Conservation (phyloP, 2,888 invertebrate genomes). For the Leucoptera coffeella region DNA sequence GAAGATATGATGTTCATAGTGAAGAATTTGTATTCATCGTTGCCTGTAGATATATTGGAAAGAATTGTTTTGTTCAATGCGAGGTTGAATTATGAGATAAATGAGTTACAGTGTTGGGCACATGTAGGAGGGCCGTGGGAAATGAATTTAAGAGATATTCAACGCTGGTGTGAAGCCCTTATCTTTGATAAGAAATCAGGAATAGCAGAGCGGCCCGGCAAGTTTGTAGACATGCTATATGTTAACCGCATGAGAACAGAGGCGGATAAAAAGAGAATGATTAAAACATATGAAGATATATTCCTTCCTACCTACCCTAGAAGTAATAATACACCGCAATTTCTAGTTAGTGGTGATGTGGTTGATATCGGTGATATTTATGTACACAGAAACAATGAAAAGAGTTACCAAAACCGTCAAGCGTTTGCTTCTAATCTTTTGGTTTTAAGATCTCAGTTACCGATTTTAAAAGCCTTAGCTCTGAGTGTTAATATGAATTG, state of each 20-base stretch:
- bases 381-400: constrained; percentile 28
- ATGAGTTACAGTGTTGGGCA: constrained; percentile 62
- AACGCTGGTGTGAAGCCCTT: constrained; percentile 84
- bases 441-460: constrained; percentile 53
- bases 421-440: constrained; percentile 29
- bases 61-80: constrained; percentile 78
- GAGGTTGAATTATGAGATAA: constrained; percentile 58
- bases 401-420: constrained; percentile 23
- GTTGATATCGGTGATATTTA: constrained; percentile 62
- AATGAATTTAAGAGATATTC: constrained; percentile 92
- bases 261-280: constrained; percentile 69
- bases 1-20: constrained; percentile 65
- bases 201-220: constrained; percentile 39
- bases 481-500: constrained; percentile 89
- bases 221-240: constrained; percentile 74
- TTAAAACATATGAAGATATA: constrained; percentile 32
- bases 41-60: constrained; percentile 55
- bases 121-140: constrained; percentile 90
- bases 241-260: constrained; percentile 78
- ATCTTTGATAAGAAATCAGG: constrained; percentile 24
- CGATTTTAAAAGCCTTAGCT: constrained; percentile 69
- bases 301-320: constrained; percentile 43
- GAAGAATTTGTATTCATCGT: constrained; percentile 54
- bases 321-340: constrained; percentile 47
- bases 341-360: constrained; percentile 51